phyloP scores from a whole-genome alignment of 2,888 invertebrate genomes.

The Erpobdella octoculata region DNA sequence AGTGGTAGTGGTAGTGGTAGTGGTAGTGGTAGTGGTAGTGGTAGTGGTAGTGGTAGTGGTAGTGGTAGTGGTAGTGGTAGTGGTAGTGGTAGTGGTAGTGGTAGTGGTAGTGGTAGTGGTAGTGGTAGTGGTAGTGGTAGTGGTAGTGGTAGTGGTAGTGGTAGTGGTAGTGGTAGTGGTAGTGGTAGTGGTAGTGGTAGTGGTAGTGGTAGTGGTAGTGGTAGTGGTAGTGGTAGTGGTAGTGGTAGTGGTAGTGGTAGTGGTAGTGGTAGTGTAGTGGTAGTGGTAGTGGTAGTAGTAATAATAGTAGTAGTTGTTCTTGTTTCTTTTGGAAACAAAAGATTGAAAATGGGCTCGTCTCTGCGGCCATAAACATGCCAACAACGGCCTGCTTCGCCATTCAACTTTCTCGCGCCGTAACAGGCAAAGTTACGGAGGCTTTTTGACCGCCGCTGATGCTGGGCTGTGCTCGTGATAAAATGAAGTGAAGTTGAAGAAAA shows the following conservation, averaged over 20 bases:
- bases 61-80: slow-evolving; percentile 32
- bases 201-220: slow-evolving; percentile 27
- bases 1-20: slow-evolving; percentile 18
- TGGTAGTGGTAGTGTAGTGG: slow-evolving; percentile 29
- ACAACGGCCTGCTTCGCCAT: too few species aligned
- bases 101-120: slow-evolving; percentile 32
- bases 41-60: slow-evolving; percentile 32
- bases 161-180: slow-evolving; percentile 31
- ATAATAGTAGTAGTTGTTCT: too few species aligned
- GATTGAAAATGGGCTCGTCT: too few species aligned
- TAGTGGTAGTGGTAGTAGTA: too few species aligned
- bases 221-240: slow-evolving; percentile 31
- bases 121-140: slow-evolving; percentile 24
- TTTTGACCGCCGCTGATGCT: too few species aligned
- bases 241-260: slow-evolving; percentile 32
- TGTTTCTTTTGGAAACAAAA: too few species aligned
- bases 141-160: slow-evolving; percentile 23
- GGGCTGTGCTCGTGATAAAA: too few species aligned
- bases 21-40: slow-evolving; percentile 31
- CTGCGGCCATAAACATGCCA: too few species aligned
- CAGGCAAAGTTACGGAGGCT: too few species aligned
- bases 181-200: slow-evolving; percentile 30
- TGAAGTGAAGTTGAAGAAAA: too few species aligned
- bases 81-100: slow-evolving; percentile 32
- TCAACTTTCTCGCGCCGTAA: too few species aligned